phyloP scores from a whole-genome alignment of 1,140 invertebrate species.

The Pseudomyrmex concolor region DNA sequence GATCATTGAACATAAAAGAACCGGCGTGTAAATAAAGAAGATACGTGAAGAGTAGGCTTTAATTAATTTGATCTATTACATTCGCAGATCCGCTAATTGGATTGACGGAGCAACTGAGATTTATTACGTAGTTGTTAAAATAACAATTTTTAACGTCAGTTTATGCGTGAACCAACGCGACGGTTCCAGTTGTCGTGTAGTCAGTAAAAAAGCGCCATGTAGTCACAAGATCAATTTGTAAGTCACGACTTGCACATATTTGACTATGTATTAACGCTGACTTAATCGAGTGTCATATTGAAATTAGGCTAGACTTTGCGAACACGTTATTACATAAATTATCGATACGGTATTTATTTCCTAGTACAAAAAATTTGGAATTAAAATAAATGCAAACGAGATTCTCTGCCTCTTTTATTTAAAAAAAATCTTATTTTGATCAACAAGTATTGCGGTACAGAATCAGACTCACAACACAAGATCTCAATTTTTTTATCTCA shows the following conservation, averaged over 20 bases:
- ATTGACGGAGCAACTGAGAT: too few relatives aligned
- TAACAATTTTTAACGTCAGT: neutral
- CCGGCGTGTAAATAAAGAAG: neutral
- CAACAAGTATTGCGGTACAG: too few relatives aligned
- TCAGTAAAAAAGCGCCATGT: neutral
- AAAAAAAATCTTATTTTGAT: too few relatives aligned
- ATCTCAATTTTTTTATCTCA: too few relatives aligned
- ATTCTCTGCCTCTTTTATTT: neutral
- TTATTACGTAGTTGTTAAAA: too few relatives aligned
- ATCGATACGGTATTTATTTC: neutral
- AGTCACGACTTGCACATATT: neutral
- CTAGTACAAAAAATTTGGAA: neutral
- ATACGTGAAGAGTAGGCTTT: neutral
- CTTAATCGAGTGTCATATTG: neutral
- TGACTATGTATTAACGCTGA: neutral
- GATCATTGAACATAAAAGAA: neutral
- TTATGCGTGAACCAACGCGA: conserved; percentile 3
- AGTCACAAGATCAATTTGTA: conserved; percentile 3
- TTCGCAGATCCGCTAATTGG: too few relatives aligned
- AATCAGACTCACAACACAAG: too few relatives aligned
- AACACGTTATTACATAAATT: conserved; percentile 5
- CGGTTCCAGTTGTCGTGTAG: too few relatives aligned
- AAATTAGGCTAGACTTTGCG: neutral
- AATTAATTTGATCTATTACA: too few relatives aligned
- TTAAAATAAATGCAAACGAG: conserved; percentile 25